Conservation (phyloP, 2,888 invertebrate species). For the Papilio protenor region DNA sequence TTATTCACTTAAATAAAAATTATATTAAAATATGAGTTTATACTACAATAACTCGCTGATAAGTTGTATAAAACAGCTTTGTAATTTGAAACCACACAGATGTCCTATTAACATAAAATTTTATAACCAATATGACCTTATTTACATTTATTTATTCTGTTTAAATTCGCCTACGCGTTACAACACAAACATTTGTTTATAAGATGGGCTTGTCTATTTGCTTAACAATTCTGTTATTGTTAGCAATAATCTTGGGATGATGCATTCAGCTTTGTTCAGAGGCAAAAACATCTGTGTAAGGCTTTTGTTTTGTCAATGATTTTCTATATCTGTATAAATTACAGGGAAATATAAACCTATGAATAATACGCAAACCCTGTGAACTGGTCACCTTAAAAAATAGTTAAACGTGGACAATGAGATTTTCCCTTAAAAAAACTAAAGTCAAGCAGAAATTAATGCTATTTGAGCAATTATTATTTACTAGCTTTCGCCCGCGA, state of each 20-base stretch:
- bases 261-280: conserved; percentile 26
- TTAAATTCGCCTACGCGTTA: conserved; percentile 25
- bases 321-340: conserved; percentile 7
- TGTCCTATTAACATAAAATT: conserved; percentile 22
- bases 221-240: conserved; percentile 27
- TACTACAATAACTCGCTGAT: background rate
- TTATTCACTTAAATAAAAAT: background rate
- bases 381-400: background rate
- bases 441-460: background rate
- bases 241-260: conserved; percentile 15
- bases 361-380: background rate
- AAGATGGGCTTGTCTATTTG: conserved; percentile 28
- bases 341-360: background rate
- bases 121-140: conserved; percentile 31
- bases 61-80: background rate
- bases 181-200: conserved; percentile 27
- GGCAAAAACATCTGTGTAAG: conserved; percentile 28
- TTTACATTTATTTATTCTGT: background rate
- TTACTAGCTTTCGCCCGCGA: too few species aligned
- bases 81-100: conserved; percentile 35
- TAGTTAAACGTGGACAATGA: background rate
- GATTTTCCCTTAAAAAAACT: background rate
- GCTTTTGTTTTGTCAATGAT: conserved; percentile 21
- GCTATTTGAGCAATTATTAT: background rate
- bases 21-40: background rate